These are phyloP conservation scores for Falco cherrug DNA, from an alignment of 2,797 vertebrate genomes.

Conservation along the genomic window DNA sequence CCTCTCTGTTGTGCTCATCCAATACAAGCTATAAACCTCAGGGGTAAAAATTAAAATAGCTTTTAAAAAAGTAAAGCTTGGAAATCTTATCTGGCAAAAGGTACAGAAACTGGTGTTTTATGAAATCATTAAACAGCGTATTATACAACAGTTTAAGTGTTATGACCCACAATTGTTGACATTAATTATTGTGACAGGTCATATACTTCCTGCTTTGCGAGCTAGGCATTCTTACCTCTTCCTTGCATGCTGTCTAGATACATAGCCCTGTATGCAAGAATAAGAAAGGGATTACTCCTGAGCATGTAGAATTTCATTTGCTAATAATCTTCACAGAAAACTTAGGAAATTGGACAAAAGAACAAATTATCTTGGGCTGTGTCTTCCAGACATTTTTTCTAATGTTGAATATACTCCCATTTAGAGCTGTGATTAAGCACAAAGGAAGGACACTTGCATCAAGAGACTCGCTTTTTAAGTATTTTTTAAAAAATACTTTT, in stretches of 20 bases:
- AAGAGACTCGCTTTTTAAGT: neutral
- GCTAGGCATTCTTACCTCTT: neutral
- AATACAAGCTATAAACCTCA: too few relatives aligned
- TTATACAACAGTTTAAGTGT: neutral
- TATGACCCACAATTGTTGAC: neutral
- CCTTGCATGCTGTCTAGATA: neutral
- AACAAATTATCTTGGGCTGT: neutral
- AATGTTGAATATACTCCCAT: too few relatives aligned
- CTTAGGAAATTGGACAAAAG: neutral
- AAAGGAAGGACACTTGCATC: neutral
- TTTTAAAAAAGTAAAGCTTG: neutral
- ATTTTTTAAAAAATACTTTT: neutral
- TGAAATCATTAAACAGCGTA: too few relatives aligned
- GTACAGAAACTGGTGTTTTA: too few relatives aligned
- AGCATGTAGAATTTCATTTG: neutral
- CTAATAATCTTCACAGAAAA: neutral
- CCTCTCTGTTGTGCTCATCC: neutral
- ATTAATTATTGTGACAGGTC: neutral
- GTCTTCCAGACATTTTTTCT: too few relatives aligned
- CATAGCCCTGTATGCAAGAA: neutral
- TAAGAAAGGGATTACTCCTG: neutral
- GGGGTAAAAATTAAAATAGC: neutral
- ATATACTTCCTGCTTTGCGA: accelerated
- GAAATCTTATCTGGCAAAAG: neutral
- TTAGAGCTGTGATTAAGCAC: neutral